phyloP scores from a whole-genome alignment of 2,888 invertebrate genomes.

The Sarcophaga rosellei region DNA sequence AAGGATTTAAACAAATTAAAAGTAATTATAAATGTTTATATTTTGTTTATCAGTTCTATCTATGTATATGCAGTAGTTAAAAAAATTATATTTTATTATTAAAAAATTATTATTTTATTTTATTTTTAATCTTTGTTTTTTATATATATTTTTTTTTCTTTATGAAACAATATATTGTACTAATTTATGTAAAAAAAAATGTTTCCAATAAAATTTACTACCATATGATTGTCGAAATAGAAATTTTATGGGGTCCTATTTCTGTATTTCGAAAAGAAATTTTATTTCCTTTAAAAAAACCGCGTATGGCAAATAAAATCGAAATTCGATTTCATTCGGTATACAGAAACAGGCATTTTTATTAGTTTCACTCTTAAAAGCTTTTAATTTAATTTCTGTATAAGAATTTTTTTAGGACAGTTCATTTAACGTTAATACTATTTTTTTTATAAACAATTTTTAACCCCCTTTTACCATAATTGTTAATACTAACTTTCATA shows the following conservation, averaged over 20 bases:
- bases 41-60: neutral
- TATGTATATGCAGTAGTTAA: too few relatives aligned
- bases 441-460: neutral
- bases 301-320: too few relatives aligned
- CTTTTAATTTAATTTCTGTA: constrained; percentile 17
- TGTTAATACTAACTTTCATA: constrained; percentile 10
- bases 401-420: neutral
- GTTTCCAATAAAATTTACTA: constrained; percentile 39
- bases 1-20: too few relatives aligned
- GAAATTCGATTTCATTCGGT: too few relatives aligned
- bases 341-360: neutral
- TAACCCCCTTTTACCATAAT: constrained; percentile 17
- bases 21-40: constrained; percentile 16
- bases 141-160: constrained; percentile 31
- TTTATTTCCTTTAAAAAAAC: too few relatives aligned
- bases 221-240: too few relatives aligned
- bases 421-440: neutral
- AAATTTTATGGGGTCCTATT: too few relatives aligned
- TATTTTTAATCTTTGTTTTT: constrained; percentile 3
- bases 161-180: constrained; percentile 57
- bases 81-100: too few relatives aligned
- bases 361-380: constrained; percentile 7
- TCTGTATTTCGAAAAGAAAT: too few relatives aligned
- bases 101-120: too few relatives aligned
- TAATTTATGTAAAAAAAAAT: constrained; percentile 65